Percentiles rank a stretch among this genome's conserved stretches.
phyloP scores from a whole-genome alignment of 2,888 invertebrate genomes.

The Drosophila yooni region DNA sequence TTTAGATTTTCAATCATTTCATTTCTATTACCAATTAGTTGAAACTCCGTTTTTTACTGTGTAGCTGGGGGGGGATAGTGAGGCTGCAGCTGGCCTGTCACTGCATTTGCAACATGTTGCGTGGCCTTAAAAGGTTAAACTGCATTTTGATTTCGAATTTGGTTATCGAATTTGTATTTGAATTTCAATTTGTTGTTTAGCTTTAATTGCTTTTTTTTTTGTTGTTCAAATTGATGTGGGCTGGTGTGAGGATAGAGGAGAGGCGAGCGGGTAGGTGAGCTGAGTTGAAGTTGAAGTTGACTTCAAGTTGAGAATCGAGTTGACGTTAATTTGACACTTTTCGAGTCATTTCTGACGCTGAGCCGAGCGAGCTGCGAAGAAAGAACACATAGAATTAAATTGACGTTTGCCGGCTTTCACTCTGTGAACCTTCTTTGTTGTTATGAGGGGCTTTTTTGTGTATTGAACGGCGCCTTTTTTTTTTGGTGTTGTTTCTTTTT shows the following conservation, averaged over 20 bases:
- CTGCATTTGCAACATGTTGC: constrained; percentile 64
- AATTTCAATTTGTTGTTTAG: constrained; percentile 54
- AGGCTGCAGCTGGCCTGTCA: constrained; percentile 31
- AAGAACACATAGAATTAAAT: constrained; percentile 28
- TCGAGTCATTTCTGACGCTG: constrained; percentile 52
- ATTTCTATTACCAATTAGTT: background rate
- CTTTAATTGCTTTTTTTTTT: constrained; percentile 48
- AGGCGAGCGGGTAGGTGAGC: background rate
- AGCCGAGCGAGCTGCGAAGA: constrained; percentile 18
- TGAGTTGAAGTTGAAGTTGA: background rate
- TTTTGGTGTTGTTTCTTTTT: background rate
- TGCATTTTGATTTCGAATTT: constrained; percentile 65
- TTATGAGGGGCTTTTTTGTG: background rate
- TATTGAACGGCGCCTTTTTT: constrained; percentile 37
- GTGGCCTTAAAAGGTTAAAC: constrained; percentile 71
- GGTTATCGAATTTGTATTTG: constrained; percentile 41
- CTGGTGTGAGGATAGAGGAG: background rate
- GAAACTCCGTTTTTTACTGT: background rate
- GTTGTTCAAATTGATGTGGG: constrained; percentile 2
- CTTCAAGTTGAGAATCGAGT: constrained; percentile 37
- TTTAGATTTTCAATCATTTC: background rate
- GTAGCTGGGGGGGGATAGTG: background rate
- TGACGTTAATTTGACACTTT: constrained; percentile 81
- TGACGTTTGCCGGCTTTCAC: constrained; percentile 37
- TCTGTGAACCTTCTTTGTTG: constrained; percentile 25